Percentiles rank a stretch among this genome's conserved stretches.
Evolutionary conservation across 1,140 invertebrate genomes (phyloP).

Genomic region (Potamilus streckersoni): DNA sequence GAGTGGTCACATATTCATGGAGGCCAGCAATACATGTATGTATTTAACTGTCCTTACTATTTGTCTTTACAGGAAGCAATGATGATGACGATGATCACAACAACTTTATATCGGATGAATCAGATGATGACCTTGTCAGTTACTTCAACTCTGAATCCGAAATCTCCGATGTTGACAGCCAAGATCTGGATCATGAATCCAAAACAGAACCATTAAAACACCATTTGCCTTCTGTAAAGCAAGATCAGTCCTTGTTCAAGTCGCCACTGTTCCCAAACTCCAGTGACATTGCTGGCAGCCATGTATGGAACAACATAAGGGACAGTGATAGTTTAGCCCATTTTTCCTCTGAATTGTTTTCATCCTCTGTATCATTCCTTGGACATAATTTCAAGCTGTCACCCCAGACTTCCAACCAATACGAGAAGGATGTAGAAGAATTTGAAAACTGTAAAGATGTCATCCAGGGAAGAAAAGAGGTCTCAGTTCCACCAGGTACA

Average conservation of each 20-base stretch:
- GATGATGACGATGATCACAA: constrained; percentile 40
- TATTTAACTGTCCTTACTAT: constrained; percentile 3
- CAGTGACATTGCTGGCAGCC: not conserved
- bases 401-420: constrained; percentile 21
- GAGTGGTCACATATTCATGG: not conserved
- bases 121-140: constrained; percentile 58
- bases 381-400: constrained; percentile 52
- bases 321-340: constrained; percentile 48
- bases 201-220: constrained; percentile 8
- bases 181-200: constrained; percentile 43
- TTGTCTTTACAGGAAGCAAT: constrained; percentile 30
- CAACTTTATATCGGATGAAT: constrained; percentile 54
- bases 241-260: not conserved
- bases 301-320: constrained; percentile 39
- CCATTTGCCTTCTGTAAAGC: too few species aligned
- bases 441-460: constrained; percentile 51
- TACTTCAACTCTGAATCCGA: constrained; percentile 62
- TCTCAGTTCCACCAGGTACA: constrained; percentile 62
- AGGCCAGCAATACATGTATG: not conserved
- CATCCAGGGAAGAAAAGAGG: constrained; percentile 54
- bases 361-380: constrained; percentile 54
- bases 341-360: constrained; percentile 59
- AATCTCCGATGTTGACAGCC: constrained; percentile 56
- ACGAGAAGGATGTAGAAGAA: constrained; percentile 36
- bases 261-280: constrained; percentile 11